Conservation (phyloP, 2,113 vertebrate genomes). For the Nannospalax galili region DNA sequence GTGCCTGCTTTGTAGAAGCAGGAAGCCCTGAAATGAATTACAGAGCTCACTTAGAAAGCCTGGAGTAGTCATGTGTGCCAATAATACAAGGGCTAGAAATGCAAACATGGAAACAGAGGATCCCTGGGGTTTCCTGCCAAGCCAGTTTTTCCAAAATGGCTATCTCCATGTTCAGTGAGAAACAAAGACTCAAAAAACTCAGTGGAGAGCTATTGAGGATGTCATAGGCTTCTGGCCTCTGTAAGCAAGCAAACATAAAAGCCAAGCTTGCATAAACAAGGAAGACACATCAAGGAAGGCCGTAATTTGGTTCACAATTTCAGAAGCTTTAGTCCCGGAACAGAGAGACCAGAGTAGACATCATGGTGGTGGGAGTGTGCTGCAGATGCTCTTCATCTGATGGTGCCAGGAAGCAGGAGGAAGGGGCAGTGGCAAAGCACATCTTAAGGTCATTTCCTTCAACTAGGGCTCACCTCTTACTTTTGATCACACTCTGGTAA, state of each 20-base stretch:
- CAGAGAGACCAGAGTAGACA: no score
- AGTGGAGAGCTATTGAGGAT: fast-evolving
- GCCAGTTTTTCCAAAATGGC: background rate
- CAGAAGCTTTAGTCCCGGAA: background rate
- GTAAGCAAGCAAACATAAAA: background rate
- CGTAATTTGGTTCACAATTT: background rate
- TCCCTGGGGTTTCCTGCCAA: background rate
- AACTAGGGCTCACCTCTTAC: background rate
- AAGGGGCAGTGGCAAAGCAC: background rate
- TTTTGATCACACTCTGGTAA: background rate
- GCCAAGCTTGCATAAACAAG: no score
- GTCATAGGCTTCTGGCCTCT: background rate
- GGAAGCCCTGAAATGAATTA: background rate
- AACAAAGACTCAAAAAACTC: background rate
- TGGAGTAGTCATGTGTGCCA: fast-evolving
- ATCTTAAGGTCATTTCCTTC: background rate
- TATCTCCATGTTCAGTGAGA: background rate
- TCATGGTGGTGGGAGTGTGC: background rate
- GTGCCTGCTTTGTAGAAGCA: background rate
- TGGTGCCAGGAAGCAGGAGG: no score
- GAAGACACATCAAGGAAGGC: background rate
- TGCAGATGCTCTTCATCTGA: background rate
- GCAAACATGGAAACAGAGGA: background rate
- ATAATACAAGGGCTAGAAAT: no score
- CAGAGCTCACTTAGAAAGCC: background rate